phyloP scores from a whole-genome alignment of 2,113 vertebrate species.

The Hippocampus guttulatus region DNA sequence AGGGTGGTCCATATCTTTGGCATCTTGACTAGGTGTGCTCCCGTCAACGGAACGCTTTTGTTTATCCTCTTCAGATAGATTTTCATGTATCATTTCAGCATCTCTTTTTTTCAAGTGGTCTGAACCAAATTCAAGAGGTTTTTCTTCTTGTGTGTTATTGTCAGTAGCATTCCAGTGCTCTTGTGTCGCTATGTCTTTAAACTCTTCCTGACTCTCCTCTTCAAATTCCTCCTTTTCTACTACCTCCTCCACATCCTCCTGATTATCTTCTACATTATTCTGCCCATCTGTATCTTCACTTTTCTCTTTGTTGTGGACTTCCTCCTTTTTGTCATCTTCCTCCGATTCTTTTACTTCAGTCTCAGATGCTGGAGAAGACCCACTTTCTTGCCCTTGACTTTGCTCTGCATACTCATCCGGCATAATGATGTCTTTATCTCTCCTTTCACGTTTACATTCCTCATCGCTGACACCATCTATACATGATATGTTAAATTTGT shows the following conservation, averaged over 20 bases:
- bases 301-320: conserved; percentile 2
- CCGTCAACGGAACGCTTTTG: not conserved
- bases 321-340: not conserved
- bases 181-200: not conserved
- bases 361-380: not conserved
- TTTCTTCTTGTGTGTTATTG: conserved; percentile 8
- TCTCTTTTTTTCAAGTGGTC: not conserved
- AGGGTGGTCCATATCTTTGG: conserved; percentile 2
- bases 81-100: conserved; percentile 1
- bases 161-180: not conserved
- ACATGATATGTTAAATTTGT: not conserved
- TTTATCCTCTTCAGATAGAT: conserved; percentile 5
- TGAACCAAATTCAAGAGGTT: not conserved
- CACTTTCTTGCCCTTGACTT: not conserved
- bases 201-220: not conserved
- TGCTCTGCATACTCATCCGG: conserved; percentile 5
- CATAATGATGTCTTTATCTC: not conserved
- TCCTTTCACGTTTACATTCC: not conserved
- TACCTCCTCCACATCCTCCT: not conserved
- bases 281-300: not conserved
- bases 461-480: accelerated
- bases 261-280: not conserved
- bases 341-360: not conserved
- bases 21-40: not conserved
- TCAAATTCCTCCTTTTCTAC: not conserved